phyloP scores from a whole-genome alignment of 2,113 vertebrate genomes.

The Hemiprocne comata region DNA sequence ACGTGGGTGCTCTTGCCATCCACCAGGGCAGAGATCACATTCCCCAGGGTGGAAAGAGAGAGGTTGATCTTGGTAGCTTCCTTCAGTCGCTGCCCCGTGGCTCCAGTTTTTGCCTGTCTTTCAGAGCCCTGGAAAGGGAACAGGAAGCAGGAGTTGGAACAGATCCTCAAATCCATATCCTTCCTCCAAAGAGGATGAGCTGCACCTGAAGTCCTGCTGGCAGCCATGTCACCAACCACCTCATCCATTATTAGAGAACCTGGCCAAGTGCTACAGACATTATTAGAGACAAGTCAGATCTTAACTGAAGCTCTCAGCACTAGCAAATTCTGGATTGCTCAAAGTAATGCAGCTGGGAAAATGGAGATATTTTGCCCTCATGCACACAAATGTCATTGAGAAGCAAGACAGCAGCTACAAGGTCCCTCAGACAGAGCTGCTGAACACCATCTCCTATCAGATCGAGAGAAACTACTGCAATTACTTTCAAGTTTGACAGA shows the following conservation, averaged over 20 bases:
- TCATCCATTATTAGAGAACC: neutral
- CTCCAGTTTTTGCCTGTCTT: constrained; percentile 96
- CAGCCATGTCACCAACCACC: neutral
- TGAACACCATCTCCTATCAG: neutral
- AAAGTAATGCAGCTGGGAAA: neutral
- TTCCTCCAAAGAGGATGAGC: neutral
- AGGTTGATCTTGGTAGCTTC: constrained; percentile 99
- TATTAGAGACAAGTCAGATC: neutral
- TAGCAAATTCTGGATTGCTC: neutral
- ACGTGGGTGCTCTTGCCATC: constrained; percentile 98
- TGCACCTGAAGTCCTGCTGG: neutral
- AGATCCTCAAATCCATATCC: neutral
- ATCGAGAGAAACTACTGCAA: neutral
- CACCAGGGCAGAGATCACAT: constrained; percentile 97
- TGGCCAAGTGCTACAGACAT: neutral
- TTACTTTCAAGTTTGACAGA: neutral
- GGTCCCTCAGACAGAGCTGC: neutral
- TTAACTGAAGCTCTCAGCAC: neutral
- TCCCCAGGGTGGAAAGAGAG: constrained; percentile 95
- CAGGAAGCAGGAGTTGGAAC: neutral
- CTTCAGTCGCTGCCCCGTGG: constrained; percentile 95
- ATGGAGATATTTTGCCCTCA: neutral
- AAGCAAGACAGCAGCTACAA: neutral
- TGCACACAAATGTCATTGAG: rapidly evolving
- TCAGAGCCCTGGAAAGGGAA: constrained; percentile 88